Conservation (phyloP, 1,140 invertebrate species). For the Colletes gigas region DNA sequence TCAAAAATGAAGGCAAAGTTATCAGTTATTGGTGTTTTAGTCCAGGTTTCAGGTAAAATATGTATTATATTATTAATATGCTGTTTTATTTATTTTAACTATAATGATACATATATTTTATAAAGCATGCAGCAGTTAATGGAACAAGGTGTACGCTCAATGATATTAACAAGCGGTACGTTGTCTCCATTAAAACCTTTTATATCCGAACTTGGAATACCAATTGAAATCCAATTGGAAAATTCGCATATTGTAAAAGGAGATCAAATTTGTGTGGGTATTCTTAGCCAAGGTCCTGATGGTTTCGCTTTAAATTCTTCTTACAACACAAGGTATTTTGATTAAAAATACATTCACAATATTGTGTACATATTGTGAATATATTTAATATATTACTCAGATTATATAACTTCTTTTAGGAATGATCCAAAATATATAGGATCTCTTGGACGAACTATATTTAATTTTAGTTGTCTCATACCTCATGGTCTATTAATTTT, state of each 20-base stretch:
- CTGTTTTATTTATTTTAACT: slow-evolving; percentile 1
- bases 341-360: slow-evolving; percentile 19
- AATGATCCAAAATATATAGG: slow-evolving; percentile 90
- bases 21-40: slow-evolving; percentile 98
- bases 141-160: slow-evolving; percentile 88
- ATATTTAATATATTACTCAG: no score
- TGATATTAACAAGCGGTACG: slow-evolving; percentile 98
- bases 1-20: slow-evolving; percentile 84
- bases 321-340: slow-evolving; percentile 88
- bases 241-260: slow-evolving; percentile 96
- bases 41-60: slow-evolving; percentile 90
- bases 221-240: slow-evolving; percentile 89
- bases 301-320: slow-evolving; percentile 90
- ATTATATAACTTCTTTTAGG: slow-evolving; percentile 78
- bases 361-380: no score
- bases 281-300: slow-evolving; percentile 92
- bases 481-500: slow-evolving; percentile 98
- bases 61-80: slow-evolving; percentile 9
- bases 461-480: slow-evolving; percentile 90
- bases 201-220: slow-evolving; percentile 92
- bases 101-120: slow-evolving; percentile 31
- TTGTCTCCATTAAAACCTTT: slow-evolving; percentile 95
- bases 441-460: slow-evolving; percentile 91
- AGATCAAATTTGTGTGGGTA: slow-evolving; percentile 93
- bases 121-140: slow-evolving; percentile 91